phyloP scores from a whole-genome alignment of 64 coral and sea anemone genomes.

The Stylophora pistillata region DNA sequence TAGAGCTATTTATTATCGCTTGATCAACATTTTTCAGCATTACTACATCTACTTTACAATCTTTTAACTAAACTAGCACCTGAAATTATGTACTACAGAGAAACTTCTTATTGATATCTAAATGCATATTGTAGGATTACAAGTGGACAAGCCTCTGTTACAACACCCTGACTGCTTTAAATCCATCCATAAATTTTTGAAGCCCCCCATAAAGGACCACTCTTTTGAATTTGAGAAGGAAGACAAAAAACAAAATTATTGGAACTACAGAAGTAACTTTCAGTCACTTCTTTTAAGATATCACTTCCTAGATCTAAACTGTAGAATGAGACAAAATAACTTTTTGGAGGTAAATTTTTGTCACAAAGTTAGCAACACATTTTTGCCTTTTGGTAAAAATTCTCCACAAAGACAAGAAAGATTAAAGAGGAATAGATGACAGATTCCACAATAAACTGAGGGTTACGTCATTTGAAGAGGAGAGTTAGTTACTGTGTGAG shows the following conservation, averaged over 20 bases:
- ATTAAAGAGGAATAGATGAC: not conserved
- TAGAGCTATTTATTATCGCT: not conserved
- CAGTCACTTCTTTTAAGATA: too few relatives aligned
- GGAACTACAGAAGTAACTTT: not conserved
- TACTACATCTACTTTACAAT: not conserved
- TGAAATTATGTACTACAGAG: not conserved
- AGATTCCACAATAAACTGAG: not conserved
- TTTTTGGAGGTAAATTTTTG: not conserved
- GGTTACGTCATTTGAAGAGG: conserved; percentile 51
- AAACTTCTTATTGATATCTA: not conserved
- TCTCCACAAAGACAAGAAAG: not conserved
- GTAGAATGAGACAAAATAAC: too few relatives aligned
- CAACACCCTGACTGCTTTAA: not conserved
- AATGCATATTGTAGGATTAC: not conserved
- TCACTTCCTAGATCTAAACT: too few relatives aligned
- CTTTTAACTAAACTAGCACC: not conserved
- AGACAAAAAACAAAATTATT: not conserved
- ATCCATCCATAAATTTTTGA: not conserved
- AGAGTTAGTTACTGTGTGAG: conserved; percentile 27
- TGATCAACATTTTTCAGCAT: not conserved
- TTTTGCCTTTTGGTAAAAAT: not conserved
- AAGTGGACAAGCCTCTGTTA: conserved; percentile 27
- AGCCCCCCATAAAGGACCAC: not conserved
- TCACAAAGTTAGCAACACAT: not conserved
- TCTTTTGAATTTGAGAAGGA: not conserved